Evolutionary conservation across 2,113 vertebrate species (phyloP), one percentile per base, ranked within the genome.

Genomic region (Leucopternis melanops): DNA sequence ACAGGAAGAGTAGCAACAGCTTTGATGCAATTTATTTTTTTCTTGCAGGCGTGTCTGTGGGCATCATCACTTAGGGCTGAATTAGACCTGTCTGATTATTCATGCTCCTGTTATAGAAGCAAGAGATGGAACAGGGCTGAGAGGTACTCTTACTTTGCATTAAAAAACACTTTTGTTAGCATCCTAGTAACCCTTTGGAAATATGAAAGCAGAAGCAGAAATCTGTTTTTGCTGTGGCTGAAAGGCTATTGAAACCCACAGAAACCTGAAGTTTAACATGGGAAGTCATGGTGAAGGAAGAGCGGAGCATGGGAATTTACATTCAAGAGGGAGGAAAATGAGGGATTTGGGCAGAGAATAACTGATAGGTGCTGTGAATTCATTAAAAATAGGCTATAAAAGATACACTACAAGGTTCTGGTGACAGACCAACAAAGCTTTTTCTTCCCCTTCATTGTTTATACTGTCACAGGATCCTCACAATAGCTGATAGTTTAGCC

Each of bases 361-460:
- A 91, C 74, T 58, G 94, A 85, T 94, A 96, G 96, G 96, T 97
- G 87, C 89, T 80, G 87, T 88, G 89, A 91, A 95, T 94, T 94
- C 89, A 96, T 97, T 97, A 91, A 93, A 95, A 86, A 90, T 27
- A 32, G 89, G 62, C 92, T 80, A 91, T 95, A 91, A 95, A 94
- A 95, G 96, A 95, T 97, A 72, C 59, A 70, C 58, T 42, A 74
- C 91, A 80, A 92, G 93, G 87, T 95, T 95, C 93, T 95, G 94
- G 91, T 97, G 97, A 95, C 96, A 97, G 95, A 91, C 74, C 92
- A 88, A 95, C 96, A 96, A 97, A 97, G 97, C 86, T 88, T 94
- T 86, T 91, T 86, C 86, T 93, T 94, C 74, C 59, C 70, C n/a
- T 50, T 34, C 94, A 95, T 97, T 97, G 97, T 96, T 92, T 97